Evolutionary conservation across 2,888 invertebrate species (phyloP), one percentile per base, ranked within the genome.

Genomic region (Pseudeuparius sepicola): DNA sequence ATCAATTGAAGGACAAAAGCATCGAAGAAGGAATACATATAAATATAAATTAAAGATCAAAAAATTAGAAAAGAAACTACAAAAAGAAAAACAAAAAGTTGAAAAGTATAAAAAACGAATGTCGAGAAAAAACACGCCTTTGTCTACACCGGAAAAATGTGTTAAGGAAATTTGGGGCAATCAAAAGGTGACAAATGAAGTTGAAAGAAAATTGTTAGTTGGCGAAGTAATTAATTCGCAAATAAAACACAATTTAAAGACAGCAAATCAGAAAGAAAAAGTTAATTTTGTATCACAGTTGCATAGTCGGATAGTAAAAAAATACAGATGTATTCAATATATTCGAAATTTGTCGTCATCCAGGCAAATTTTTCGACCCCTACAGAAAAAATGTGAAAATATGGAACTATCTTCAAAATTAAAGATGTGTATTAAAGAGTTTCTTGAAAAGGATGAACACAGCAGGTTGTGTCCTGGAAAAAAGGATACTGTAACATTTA

Each of bases 401-500:
- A n/a, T n/a, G n/a, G n/a, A n/a, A n/a, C n/a, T n/a, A n/a, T n/a
- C n/a, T n/a, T n/a, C n/a, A n/a, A n/a, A n/a, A n/a, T n/a, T n/a
- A n/a, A n/a, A n/a, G n/a, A n/a, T n/a, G n/a, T n/a, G n/a, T n/a
- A n/a, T 24, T 24, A 24, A 10, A 24, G 25, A 24, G 5, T 24
- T 24, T 24, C 12, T 24, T 12, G 25, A 24, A 24, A 24, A 12
- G 25, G 25, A 24, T 4, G 25, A 24, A 6, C 11, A 11, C 12
- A 24, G 25, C 25, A 10, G 25, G 12, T 11, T 24, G 25, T 24
- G n/a, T 24, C 25, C 25, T 12, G 25, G 5, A 10, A 24, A 24
- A 12, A 24, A 24, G 9, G 25, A 24, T 12, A 24, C 25, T 11
- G 25, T 24, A 24, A 24, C 25, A 24, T 24, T 24, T 24, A 24